Conservation (phyloP, 2,888 invertebrate species). For the Dermolepida albohirtum region DNA sequence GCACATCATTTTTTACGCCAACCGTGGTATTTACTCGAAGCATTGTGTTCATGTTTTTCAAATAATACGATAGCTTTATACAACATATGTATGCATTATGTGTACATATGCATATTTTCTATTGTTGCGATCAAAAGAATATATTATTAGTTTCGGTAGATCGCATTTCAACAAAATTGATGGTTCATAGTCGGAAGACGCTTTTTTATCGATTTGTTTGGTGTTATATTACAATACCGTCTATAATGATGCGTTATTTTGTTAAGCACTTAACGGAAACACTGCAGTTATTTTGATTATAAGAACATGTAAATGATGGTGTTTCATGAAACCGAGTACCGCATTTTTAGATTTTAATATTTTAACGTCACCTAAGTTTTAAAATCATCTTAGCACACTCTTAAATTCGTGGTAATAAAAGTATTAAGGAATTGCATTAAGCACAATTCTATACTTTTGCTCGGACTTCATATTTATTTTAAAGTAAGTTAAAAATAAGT, state of each 20-base stretch:
- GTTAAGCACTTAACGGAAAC: constrained; percentile 15
- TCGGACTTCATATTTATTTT: too few relatives aligned
- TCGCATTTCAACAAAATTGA: constrained; percentile 30
- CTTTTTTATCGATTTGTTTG: constrained; percentile 20
- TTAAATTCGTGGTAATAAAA: too few relatives aligned
- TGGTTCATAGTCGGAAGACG: constrained; percentile 4
- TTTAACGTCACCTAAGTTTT: too few relatives aligned
- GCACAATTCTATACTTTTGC: too few relatives aligned
- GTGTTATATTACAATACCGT: constrained; percentile 4
- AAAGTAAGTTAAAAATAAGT: too few relatives aligned
- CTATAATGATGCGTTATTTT: constrained; percentile 3
- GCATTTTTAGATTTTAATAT: too few relatives aligned
- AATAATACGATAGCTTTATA: constrained; percentile 27
- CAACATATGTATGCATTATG: constrained; percentile 28
- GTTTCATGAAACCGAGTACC: too few relatives aligned
- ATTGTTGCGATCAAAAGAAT: constrained; percentile 25
- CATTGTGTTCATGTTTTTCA: constrained; percentile 18
- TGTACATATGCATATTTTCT: constrained; percentile 11
- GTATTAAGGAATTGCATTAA: too few relatives aligned
- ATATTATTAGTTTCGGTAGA: constrained; percentile 27
- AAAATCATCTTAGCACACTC: too few relatives aligned
- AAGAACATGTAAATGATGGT: too few relatives aligned
- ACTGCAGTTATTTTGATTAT: not conserved
- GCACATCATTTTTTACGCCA: constrained; percentile 50
- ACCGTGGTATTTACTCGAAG: constrained; percentile 20